These are phyloP conservation scores for Kobus ellipsiprymnus DNA, from an alignment of 2,113 vertebrate species.

Conservation along the genomic window DNA sequence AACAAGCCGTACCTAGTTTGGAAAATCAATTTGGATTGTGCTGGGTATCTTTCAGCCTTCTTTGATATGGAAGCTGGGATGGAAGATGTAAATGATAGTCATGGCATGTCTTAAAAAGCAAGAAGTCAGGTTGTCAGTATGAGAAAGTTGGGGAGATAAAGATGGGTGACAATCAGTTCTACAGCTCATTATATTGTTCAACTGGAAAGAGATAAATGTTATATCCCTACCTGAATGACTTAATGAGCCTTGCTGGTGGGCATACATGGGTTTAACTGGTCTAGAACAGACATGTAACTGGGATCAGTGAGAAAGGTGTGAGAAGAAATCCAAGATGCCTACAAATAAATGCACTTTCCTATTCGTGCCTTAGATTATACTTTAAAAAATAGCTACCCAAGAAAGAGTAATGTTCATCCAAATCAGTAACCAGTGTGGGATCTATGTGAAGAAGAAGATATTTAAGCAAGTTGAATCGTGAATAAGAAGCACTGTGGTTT, in stretches of 20 bases:
- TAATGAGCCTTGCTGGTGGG: neutral
- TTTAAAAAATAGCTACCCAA: neutral
- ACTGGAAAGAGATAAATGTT: neutral
- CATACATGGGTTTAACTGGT: too few relatives aligned
- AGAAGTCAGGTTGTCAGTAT: neutral
- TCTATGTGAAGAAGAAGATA: neutral
- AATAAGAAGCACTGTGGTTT: neutral
- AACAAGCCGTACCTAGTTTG: neutral
- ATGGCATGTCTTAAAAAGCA: neutral
- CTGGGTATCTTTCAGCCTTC: neutral
- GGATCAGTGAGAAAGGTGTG: neutral
- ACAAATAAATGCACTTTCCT: neutral
- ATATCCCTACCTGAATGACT: neutral
- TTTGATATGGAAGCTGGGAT: neutral
- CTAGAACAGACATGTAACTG: rapidly evolving
- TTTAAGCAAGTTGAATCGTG: neutral
- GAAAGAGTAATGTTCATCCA: neutral
- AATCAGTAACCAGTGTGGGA: neutral
- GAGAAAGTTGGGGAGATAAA: neutral
- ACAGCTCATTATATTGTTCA: neutral
- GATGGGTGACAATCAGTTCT: neutral
- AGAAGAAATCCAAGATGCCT: neutral
- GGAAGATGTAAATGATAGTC: neutral
- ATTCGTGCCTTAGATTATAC: neutral
- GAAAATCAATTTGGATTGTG: neutral